Evolutionary conservation across 2,888 invertebrate genomes (phyloP).

Genomic region (Dorcus parallelipipedus): DNA sequence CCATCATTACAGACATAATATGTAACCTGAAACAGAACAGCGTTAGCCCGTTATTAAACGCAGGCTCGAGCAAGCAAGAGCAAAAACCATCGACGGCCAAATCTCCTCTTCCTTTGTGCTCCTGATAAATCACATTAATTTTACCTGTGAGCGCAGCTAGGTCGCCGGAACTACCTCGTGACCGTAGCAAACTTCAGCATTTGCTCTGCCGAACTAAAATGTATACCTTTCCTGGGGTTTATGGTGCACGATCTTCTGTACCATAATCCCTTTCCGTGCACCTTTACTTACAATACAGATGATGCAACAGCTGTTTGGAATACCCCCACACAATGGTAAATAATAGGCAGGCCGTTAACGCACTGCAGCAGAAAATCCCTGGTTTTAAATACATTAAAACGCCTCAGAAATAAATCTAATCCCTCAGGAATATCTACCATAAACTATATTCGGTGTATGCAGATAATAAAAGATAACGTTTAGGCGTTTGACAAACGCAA

Average conservation of each 20-base stretch:
- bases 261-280: constrained; percentile 9
- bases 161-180: background rate
- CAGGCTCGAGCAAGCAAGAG: background rate
- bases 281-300: constrained; percentile 18
- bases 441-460: no score
- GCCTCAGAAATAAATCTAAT: no score
- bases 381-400: background rate
- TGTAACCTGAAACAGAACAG: constrained; percentile 9
- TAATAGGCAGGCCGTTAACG: constrained; percentile 11
- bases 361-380: background rate
- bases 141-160: background rate
- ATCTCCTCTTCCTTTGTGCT: background rate
- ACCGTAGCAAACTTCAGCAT: background rate
- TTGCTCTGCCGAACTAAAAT: background rate
- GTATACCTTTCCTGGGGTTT: constrained; percentile 3
- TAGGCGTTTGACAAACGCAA: no score
- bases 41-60: background rate
- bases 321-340: constrained; percentile 13
- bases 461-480: no score
- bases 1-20: constrained; percentile 2
- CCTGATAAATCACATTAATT: background rate
- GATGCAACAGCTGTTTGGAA: constrained; percentile 22
- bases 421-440: no score
- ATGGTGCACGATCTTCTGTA: constrained; percentile 10
- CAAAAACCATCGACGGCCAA: background rate